Conservation (phyloP, 2,113 vertebrate genomes). For the cattle (Bos taurus) region ARS-UCD2.0 NC_037356.1:34233001-34233500, state of each 20-base stretch:
- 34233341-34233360: neutral
- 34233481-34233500: neutral
- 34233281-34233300: neutral
- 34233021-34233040: conserved; percentile 48
- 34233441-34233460: neutral
- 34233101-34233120: conserved; percentile 22
- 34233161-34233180: neutral
- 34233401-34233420: neutral
- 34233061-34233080: neutral
- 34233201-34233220: neutral
- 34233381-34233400: neutral
- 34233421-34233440: neutral
- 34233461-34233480: neutral
- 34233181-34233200: neutral
- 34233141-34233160: neutral
- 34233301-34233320: neutral
- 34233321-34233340: neutral
- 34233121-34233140: conserved; percentile 19
- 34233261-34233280: neutral
- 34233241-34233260: neutral
- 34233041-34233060: conserved; percentile 35
- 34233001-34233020: conserved; percentile 60
- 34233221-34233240: conserved; percentile 30
- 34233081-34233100: neutral
- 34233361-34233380: neutral